Evolutionary conservation across 2,888 invertebrate genomes (phyloP).

Genomic region (Kryphioiulus occultus): DNA sequence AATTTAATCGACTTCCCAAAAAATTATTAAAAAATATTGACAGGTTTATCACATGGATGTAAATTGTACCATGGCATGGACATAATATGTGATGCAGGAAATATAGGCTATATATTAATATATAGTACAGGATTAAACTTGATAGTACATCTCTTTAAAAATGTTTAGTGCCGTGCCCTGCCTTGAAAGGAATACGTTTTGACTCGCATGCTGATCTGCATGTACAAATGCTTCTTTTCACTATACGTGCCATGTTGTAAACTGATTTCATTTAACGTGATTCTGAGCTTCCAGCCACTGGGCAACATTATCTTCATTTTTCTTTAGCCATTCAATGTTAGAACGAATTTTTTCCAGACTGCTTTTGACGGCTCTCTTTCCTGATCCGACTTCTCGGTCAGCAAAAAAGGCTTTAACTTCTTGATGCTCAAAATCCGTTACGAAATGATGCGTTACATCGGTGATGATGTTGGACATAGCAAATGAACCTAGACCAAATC

Average conservation of each 20-base stretch:
- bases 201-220: background rate
- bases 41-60: too few species aligned
- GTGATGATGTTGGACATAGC: slow-evolving; percentile 58
- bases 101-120: too few species aligned
- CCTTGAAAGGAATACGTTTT: background rate
- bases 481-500: slow-evolving; percentile 58
- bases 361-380: slow-evolving; percentile 59
- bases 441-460: slow-evolving; percentile 72
- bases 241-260: too few species aligned
- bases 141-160: background rate
- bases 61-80: too few species aligned
- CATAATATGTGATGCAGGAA: too few species aligned
- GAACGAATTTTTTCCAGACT: slow-evolving; percentile 61
- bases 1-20: too few species aligned
- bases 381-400: slow-evolving; percentile 60
- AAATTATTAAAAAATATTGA: too few species aligned
- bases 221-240: background rate
- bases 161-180: background rate
- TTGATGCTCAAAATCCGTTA: slow-evolving; percentile 77
- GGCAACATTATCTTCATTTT: slow-evolving; percentile 58
- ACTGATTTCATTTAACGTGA: background rate
- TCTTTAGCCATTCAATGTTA: slow-evolving; percentile 61
- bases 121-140: background rate
- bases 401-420: slow-evolving; percentile 76
- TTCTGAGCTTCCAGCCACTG: slow-evolving; percentile 58